Evolutionary conservation across 2,113 vertebrate species (phyloP).

Genomic region (Actenoides hombroni): DNA sequence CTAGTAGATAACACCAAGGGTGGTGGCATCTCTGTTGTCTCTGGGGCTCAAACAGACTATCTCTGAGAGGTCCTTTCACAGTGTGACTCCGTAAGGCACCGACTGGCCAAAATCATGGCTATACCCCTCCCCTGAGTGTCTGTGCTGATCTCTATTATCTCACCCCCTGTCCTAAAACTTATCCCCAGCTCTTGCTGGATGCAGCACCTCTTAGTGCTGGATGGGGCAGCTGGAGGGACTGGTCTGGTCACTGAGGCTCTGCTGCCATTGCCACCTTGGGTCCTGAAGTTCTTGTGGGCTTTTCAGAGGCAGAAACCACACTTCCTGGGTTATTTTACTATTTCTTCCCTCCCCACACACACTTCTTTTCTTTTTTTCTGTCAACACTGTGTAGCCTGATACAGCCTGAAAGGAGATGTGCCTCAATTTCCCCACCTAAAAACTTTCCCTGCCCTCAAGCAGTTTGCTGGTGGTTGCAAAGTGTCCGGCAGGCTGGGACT

Average conservation of each 20-base stretch:
- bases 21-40: not conserved
- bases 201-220: not conserved
- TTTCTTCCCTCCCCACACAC: not conserved
- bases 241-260: not conserved
- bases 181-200: not conserved
- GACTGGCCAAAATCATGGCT: fast-evolving
- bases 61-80: not conserved
- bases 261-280: not conserved
- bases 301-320: not conserved
- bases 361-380: not conserved
- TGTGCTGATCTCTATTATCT: not conserved
- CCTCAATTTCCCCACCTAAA: not conserved
- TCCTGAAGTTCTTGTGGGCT: not conserved
- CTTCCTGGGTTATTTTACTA: not conserved
- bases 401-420: not conserved
- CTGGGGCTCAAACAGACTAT: fast-evolving
- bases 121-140: not conserved
- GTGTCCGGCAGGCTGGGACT: not conserved
- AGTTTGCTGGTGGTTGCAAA: not conserved
- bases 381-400: not conserved
- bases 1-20: not conserved
- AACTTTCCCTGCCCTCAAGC: not conserved
- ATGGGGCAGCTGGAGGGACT: not conserved
- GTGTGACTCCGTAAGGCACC: not conserved
- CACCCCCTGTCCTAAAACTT: not conserved